Base-by-base conservation (phyloP, 1,140 invertebrate species). In the Drosophila ananassae region DNA sequence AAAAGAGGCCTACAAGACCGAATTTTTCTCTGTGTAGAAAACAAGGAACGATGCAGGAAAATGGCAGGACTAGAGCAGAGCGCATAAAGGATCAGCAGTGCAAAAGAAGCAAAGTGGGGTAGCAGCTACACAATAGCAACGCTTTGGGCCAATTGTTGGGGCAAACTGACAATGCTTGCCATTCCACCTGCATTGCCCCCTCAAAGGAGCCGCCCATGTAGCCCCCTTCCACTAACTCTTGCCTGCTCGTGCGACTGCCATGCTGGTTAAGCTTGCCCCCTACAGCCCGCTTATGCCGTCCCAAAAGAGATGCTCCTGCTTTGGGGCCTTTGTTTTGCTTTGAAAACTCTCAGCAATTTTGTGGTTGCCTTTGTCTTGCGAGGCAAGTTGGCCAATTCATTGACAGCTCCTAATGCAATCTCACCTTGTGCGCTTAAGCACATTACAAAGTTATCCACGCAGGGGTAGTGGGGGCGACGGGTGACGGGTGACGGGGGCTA, bases 331-430 rank as follows among this genome's bases (percentile, higher is more conserved):
- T 75, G 72, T 75, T 75, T 75, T 75, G 60, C 64, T 57, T 71
- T 74, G 72, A 64, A 66, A 74, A 62, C 54, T 75, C 71, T 58
- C 39, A 55, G 59, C 56, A 62, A 53, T 73, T 73, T 55, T 62
- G 57, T 55, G 50, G 68, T 62, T 74, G 37, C 67, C 71, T 74
- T 74, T 74, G 72, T 75, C 72, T 66, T 39, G 67, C 7, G n/a
- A 39, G 47, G 67, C 17, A 17, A 51, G 47, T 25, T 21, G 44
- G 52, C 55, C 52, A 64, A 69, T 57, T 69, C 67, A 71, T 73
- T 75, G 72, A 66, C 72, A 74, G 71, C 32, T 66, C 60, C 53
- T 74, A 75, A 75, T 66, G 59, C 71, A 74, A 75, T 75, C 72
- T 66, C 71, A 75, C 61, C 72, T 75, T 66, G 72, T 73, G 68